A percentile compares a stretch with the other conserved stretches of the same genome.
Evolutionary conservation across 2,797 vertebrate genomes (phyloP).

Genomic region (Morus bassanus): DNA sequence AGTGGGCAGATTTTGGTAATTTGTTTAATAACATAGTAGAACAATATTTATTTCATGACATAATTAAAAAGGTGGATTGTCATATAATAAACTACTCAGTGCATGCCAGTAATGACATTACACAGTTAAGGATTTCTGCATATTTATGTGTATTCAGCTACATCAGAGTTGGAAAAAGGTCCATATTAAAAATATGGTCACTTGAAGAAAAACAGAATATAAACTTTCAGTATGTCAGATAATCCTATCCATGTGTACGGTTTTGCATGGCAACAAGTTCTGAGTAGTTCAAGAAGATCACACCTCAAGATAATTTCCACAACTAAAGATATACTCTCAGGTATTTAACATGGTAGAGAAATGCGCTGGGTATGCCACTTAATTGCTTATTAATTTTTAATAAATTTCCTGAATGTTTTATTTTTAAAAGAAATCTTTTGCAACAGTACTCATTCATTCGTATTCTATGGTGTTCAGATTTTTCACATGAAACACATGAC

Average conservation of each 20-base stretch:
- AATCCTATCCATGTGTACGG: not conserved
- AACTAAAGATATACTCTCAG: not conserved
- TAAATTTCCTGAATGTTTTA: not conserved
- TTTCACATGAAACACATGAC: not conserved
- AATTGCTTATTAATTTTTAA: not conserved
- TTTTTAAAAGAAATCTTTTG: not conserved
- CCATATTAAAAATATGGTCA: not conserved
- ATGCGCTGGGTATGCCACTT: not conserved
- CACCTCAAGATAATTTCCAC: not conserved
- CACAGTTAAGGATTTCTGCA: not conserved
- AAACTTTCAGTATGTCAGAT: not conserved
- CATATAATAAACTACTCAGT: not conserved
- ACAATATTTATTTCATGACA: not conserved
- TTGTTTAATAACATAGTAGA: slow-evolving; percentile 22
- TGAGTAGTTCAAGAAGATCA: not conserved
- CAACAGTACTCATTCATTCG: not conserved
- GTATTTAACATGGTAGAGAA: not conserved
- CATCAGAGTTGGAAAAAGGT: not conserved
- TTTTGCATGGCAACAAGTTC: not conserved
- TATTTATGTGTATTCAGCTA: not conserved
- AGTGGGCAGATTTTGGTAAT: slow-evolving; percentile 8
- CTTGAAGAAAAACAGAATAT: not conserved
- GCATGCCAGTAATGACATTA: not conserved
- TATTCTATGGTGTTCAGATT: not conserved
- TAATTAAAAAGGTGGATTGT: slow-evolving; percentile 24